A percentile compares a stretch with the other conserved stretches of the same genome.
Evolutionary conservation across 2,113 vertebrate species (phyloP).

Genomic region (Tachysurus vachellii): DNA sequence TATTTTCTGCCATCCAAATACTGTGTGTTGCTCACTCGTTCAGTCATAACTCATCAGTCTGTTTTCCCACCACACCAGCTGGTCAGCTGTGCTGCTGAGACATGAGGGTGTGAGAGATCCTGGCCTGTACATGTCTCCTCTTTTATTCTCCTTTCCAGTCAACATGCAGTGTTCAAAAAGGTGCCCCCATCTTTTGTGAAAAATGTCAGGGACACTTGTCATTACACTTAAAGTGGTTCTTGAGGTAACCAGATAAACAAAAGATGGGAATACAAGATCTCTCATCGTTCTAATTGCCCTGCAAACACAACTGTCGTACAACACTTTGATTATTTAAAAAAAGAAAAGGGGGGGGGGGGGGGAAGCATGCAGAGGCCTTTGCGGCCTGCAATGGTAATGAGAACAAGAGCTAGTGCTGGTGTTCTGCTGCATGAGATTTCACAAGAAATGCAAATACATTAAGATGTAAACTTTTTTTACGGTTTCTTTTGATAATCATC

Average conservation of each 20-base stretch:
- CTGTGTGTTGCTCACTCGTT: conserved; percentile 15
- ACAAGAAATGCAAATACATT: background rate
- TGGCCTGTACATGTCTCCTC: conserved; percentile 42
- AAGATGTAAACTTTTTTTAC: background rate
- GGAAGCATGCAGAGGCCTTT: background rate
- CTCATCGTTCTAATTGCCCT: conserved; percentile 34
- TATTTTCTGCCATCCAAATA: conserved; percentile 18
- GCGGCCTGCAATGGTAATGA: no score
- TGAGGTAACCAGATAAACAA: conserved; percentile 41
- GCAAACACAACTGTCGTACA: conserved; percentile 22
- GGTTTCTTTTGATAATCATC: conserved; percentile 5
- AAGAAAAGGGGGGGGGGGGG: background rate
- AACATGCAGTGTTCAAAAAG: conserved; percentile 51
- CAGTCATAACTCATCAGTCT: conserved; percentile 36
- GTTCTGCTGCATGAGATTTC: background rate
- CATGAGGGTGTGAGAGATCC: conserved; percentile 64
- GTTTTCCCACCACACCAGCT: conserved; percentile 48
- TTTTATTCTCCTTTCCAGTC: conserved; percentile 45
- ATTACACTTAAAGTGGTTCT: conserved; percentile 42
- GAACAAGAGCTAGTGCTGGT: background rate
- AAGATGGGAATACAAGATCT: conserved; percentile 45
- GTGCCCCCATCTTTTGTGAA: conserved; percentile 48
- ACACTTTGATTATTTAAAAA: conserved; percentile 22
- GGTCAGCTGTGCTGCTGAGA: conserved; percentile 47
- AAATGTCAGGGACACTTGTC: conserved; percentile 48